These are phyloP conservation scores for Amphiprion ocellaris DNA, from an alignment of 2,113 vertebrate species.

Conservation along the genomic window DNA sequence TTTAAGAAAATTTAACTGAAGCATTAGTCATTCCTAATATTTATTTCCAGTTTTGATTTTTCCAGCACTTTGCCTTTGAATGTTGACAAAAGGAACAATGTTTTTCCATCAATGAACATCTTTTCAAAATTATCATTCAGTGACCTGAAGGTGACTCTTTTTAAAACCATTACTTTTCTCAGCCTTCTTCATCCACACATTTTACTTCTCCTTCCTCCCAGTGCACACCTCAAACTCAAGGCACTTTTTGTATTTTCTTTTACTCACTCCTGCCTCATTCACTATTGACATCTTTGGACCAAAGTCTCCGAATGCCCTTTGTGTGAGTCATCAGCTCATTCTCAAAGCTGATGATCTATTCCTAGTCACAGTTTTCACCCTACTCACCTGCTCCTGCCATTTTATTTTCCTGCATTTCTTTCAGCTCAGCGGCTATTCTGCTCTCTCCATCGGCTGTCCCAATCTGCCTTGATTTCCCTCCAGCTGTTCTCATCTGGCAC, in stretches of 20 bases:
- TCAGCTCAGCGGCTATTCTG: conserved; percentile 13
- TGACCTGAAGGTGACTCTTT: not conserved
- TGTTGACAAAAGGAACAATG: not conserved
- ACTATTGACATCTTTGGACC: conserved; percentile 2
- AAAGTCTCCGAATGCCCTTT: conserved; percentile 8
- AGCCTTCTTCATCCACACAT: not conserved
- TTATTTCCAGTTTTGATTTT: not conserved
- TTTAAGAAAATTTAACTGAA: too few species aligned
- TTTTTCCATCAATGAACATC: too few species aligned
- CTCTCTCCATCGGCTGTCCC: not conserved
- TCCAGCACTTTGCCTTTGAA: not conserved
- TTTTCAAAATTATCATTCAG: not conserved
- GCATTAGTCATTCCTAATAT: not conserved
- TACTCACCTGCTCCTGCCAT: not conserved
- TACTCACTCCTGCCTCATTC: not conserved
- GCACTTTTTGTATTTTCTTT: not conserved
- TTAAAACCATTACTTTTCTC: not conserved
- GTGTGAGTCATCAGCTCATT: conserved; percentile 8
- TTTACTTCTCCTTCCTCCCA: not conserved
- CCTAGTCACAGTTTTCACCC: conserved; percentile 12
- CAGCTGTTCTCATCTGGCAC: conserved; percentile 46
- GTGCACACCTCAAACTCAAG: not conserved
- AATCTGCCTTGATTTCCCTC: conserved; percentile 43
- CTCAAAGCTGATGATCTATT: conserved; percentile 16
- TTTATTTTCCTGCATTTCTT: not conserved